These are phyloP conservation scores for Xanthia togata DNA, from an alignment of 2,888 invertebrate genomes.

Conservation along the genomic window DNA sequence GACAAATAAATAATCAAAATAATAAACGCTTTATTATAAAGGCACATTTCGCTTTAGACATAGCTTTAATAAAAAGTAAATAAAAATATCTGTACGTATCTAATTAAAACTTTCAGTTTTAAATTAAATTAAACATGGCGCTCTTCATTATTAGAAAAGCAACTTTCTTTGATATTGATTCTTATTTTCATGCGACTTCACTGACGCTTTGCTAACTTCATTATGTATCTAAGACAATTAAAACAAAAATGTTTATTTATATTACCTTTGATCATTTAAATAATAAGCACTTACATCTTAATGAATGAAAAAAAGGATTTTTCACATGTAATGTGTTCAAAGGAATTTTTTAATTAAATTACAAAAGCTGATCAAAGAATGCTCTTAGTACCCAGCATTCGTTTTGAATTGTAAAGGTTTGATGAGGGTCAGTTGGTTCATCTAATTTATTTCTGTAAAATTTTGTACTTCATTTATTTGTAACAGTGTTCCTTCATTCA, in stretches of 20 bases:
- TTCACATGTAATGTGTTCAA: constrained; percentile 26
- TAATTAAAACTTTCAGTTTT: constrained; percentile 40
- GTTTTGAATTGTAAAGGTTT: constrained; percentile 74
- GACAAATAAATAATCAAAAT: constrained; percentile 67
- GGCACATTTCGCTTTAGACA: constrained; percentile 57
- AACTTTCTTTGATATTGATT: constrained; percentile 49
- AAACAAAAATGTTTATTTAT: constrained; percentile 25
- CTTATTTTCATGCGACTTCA: constrained; percentile 52
- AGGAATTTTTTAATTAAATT: constrained; percentile 70
- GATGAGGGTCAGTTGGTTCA: constrained; percentile 75
- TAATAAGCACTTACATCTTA: constrained; percentile 10
- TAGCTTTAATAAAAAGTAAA: constrained; percentile 58
- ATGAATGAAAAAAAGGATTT: constrained; percentile 14
- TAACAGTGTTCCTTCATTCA: constrained; percentile 38
- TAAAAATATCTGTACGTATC: constrained; percentile 38
- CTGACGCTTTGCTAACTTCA: constrained; percentile 60
- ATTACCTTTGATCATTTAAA: constrained; percentile 8
- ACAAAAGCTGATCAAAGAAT: constrained; percentile 69
- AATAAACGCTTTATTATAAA: constrained; percentile 67
- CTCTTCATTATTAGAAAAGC: constrained; percentile 37
- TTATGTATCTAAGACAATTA: constrained; percentile 31
- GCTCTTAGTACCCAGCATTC: constrained; percentile 68
- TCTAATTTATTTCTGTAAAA: constrained; percentile 73
- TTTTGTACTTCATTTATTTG: constrained; percentile 62
- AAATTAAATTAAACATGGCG: constrained; percentile 35